Evolutionary conservation across 2,113 vertebrate species (phyloP), one percentile per base, ranked within the genome.

Genomic region (Elanus axillaris): DNA sequence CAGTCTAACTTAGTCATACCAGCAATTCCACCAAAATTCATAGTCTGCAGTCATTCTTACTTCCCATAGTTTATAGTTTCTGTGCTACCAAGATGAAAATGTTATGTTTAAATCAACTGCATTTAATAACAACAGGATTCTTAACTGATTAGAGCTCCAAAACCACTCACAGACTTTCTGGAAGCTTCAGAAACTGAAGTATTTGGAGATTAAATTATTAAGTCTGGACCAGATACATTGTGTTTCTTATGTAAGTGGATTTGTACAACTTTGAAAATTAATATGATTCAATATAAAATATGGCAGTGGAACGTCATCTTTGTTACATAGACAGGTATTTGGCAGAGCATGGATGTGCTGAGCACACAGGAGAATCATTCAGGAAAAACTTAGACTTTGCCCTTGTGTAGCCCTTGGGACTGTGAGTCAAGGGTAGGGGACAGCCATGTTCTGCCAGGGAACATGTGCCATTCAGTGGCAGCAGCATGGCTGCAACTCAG

Each of bases 401-500:
- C 38, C 9, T 69, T 21, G 11, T 45, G 16, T 21, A 79, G n/a
- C 22, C 26, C 12, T 21, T 29, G 62, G 52, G 29, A 7, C 14
- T 11, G 16, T 20, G 36, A 36, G 34, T 23, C 2, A 3, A 71
- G 38, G 8, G 12, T 1, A 25, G 31, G 22, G 48, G 22, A 75
- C 29, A 59, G 13, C 16, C 13, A 14, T 43, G 7, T 6, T 52
- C 21, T 80, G 68, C 9, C 3, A 2, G 13, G 40, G 25, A 10
- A 58, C 18, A 7, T 40, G 21, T 1, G 10, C 22, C 6, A 2
- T 21, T 52, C 19, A 8, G 0, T 21, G 29, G 4, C 32, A 18
- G 32, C 0, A 3, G 25, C 13, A 10, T 0, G 0, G 40, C 19
- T 26, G 29, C 45, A 45, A 1, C 38, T 3, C 67, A 69, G 23